Evolutionary conservation across 2,797 vertebrate species (phyloP), one percentile per base, ranked within the genome.

Genomic region (Melanotaenia maccullochi): DNA sequence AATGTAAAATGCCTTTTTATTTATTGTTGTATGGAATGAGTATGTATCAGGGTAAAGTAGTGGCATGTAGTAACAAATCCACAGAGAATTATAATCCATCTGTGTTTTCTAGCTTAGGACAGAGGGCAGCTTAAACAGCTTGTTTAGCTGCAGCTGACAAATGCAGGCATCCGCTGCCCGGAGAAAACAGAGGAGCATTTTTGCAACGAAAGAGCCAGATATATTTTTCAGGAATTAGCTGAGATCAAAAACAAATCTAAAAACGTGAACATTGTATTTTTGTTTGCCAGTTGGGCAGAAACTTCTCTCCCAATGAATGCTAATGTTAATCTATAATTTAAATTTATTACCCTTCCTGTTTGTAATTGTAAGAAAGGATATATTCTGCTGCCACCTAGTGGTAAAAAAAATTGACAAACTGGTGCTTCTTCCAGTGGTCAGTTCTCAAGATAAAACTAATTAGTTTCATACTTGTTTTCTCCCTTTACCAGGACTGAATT

Each of bases 401-500:
- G 47, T 52, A 33, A 33, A 59, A 25, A 24, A 35, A 3, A 14
- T 7, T n/a, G n/a, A 5, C 1, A 9, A 22, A 22, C 11, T 36
- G 68, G 3, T 36, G 6, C 30, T 51, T 1, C 11, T 44, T 44
- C n/a, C 9, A 51, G 20, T 65, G 11, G 9, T 12, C 18, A 55
- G 18, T 28, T n/a, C 9, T 49, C n/a, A 49, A 38, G 8, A 14
- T 32, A 28, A 70, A 9, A 55, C 2, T 49, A 2, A 25, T 16
- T 8, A 24, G 5, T 36, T 68, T 49, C 14, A 44, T 60, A 6
- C 3, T 6, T 49, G 2, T 22, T 66, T 20, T 72, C 14, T 79
- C 3, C 73, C 6, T 65, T 66, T 52, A 88, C 32, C 80, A 99
- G 98, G 93, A 97, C 97, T 1, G 97, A 98, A 85, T 87, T 99